These are phyloP conservation scores for Galbula dea DNA, from an alignment of 2,113 vertebrate genomes.

Conservation along the genomic window DNA sequence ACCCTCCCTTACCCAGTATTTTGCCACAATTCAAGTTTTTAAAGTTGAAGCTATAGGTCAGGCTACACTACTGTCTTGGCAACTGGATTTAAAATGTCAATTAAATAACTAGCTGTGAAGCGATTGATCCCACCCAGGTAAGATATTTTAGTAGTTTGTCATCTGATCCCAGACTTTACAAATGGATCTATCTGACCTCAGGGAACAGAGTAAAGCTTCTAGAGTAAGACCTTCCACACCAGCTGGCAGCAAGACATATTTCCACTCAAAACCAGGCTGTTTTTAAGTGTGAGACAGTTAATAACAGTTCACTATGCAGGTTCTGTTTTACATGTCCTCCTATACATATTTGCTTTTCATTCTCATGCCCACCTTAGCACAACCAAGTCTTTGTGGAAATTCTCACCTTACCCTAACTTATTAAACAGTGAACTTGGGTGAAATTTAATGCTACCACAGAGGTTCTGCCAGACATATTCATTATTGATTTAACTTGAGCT, in stretches of 20 bases:
- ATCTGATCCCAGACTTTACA: neutral
- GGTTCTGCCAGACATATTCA: neutral
- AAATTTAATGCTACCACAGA: neutral
- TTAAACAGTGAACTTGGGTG: neutral
- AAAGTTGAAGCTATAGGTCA: neutral
- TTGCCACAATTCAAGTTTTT: neutral
- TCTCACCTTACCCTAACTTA: neutral
- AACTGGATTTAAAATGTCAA: neutral
- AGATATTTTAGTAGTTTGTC: neutral
- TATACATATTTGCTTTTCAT: neutral
- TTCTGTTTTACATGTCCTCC: neutral
- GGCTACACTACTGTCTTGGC: neutral
- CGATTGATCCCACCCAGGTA: neutral
- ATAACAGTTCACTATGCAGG: neutral
- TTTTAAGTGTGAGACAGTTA: neutral
- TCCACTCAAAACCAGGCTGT: neutral
- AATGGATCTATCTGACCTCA: neutral
- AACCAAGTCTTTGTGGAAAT: neutral
- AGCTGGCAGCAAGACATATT: neutral
- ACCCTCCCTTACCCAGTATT: neutral
- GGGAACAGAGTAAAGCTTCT: neutral
- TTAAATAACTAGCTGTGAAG: neutral
- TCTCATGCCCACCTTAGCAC: neutral
- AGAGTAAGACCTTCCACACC: neutral
- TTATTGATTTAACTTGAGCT: neutral